Percentiles rank a stretch among this genome's conserved stretches.
Evolutionary conservation across 2,797 vertebrate species (phyloP).

Genomic region (Spinus olivaceus): DNA sequence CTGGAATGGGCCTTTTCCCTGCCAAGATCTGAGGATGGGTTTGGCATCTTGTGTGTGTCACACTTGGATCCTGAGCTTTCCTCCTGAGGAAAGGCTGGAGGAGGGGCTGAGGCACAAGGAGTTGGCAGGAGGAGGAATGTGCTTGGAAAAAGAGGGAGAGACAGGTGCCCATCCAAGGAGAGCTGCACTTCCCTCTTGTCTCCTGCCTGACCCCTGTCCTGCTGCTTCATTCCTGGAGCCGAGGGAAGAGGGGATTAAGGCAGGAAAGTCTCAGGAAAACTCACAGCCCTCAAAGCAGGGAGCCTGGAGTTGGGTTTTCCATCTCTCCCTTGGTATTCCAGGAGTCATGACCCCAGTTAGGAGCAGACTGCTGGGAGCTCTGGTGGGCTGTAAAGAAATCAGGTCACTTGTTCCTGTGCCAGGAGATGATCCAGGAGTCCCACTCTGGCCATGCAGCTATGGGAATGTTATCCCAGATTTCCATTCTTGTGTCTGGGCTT

Average conservation of each 20-base stretch:
- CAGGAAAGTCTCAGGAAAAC: not conserved
- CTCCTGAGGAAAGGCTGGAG: not conserved
- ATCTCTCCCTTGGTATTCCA: not conserved
- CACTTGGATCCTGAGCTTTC: not conserved
- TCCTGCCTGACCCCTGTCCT: not conserved
- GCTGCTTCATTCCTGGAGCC: not conserved
- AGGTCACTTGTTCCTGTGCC: not conserved
- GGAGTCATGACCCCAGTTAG: accelerated
- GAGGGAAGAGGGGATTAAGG: not conserved
- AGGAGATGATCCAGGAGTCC: not conserved
- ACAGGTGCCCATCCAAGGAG: not conserved
- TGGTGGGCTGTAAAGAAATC: accelerated
- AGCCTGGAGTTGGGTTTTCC: not conserved
- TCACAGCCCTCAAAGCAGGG: not conserved
- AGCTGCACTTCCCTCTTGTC: not conserved
- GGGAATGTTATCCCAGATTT: not conserved
- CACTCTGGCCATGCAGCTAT: not conserved
- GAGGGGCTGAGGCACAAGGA: not conserved
- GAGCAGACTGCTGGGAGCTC: not conserved
- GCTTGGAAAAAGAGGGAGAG: not conserved
- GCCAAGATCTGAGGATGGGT: not conserved
- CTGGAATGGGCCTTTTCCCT: not conserved
- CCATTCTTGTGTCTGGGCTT: not conserved
- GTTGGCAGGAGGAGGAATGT: not conserved
- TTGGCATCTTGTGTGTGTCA: not conserved